Base-by-base conservation (phyloP, 2,113 vertebrate species). In the Salvelinus sp. region DNA sequence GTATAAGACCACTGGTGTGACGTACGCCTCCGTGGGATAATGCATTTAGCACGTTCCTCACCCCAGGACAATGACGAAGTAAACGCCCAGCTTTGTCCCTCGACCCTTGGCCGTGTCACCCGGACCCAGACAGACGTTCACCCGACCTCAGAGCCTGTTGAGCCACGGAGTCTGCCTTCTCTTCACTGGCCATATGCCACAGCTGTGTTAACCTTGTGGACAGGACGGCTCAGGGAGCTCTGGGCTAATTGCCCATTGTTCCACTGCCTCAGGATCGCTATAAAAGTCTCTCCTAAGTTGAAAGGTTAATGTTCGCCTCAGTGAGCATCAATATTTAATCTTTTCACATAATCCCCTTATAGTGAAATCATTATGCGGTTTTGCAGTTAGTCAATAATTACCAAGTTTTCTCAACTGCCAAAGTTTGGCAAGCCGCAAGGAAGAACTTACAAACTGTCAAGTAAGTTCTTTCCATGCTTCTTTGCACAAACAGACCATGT, bases 301-400 rank as follows among this genome's bases (percentile, higher is more conserved):
- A 78, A 71, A 33, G 63, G 77, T 83, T 81, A 74, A 83, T 87
- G 77, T 57, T 85, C 84, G 1, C 54, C n/a, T 69, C 72, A 6
- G 66, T 69, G 66, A 87, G 83, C n/a, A 90, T 91, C 86, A 86
- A 91, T 91, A 88, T 86, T 82, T 91, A 82, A 83, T 91, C 62
- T 73, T 72, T 81, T 85, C 71, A 74, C 84, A 76, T 80, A 88
- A 88, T 83, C 85, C 73, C 70, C 63, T 54, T 18, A 54, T 54
- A 3, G 12, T 54, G 50, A 54, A 54, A 54, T 18, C 12, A 16
- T 54, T 54, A n/a, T n/a, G n/a, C n/a, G 38, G 38, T 54, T 54
- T 54, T 54, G 16, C n/a, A 54, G 18, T 54, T 54, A 18, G 50
- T 54, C 50, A 16, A 54, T 33, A 33, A 20, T 9, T n/a, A 22